These are phyloP conservation scores for Ptychoptera contaminata DNA, from an alignment of 2,888 invertebrate species.

Conservation along the genomic window DNA sequence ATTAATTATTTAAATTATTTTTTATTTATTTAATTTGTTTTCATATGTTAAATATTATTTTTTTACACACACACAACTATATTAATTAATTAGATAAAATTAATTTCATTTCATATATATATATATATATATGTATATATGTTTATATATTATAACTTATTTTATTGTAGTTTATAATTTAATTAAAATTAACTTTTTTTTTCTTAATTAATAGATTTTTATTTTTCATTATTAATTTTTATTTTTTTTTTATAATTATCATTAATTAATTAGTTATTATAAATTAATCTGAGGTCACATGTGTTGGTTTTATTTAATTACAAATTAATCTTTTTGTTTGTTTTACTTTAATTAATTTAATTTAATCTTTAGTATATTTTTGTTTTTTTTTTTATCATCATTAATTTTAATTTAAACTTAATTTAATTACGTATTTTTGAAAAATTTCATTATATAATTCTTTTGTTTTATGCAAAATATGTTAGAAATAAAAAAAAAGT, in stretches of 20 bases:
- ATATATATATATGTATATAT: conserved; percentile 12
- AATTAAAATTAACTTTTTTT: conserved; percentile 13
- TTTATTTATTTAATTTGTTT: too few relatives aligned
- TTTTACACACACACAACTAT: too few relatives aligned
- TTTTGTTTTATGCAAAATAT: not conserved
- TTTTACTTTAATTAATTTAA: not conserved
- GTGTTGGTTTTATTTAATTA: conserved; percentile 28
- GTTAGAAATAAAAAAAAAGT: too few relatives aligned
- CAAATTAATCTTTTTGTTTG: not conserved
- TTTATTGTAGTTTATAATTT: too few relatives aligned
- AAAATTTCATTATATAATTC: not conserved
- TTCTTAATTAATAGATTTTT: conserved; percentile 15
- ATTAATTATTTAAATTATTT: too few relatives aligned
- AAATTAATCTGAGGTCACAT: conserved; percentile 35
- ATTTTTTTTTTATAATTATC: conserved; percentile 11
- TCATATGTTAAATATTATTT: too few relatives aligned
- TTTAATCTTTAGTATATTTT: not conserved
- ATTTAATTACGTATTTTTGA: not conserved
- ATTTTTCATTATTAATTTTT: conserved; percentile 7
- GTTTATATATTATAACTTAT: conserved; percentile 9
- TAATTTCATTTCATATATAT: conserved; percentile 11
- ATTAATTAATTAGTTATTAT: conserved; percentile 21
- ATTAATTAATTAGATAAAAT: too few relatives aligned
- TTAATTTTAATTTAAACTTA: conserved; percentile 1
- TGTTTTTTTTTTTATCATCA: not conserved